Evolutionary conservation across 2,797 vertebrate species (phyloP), one percentile per base, ranked within the genome.

Genomic region (Oreochromis mossambicus): DNA sequence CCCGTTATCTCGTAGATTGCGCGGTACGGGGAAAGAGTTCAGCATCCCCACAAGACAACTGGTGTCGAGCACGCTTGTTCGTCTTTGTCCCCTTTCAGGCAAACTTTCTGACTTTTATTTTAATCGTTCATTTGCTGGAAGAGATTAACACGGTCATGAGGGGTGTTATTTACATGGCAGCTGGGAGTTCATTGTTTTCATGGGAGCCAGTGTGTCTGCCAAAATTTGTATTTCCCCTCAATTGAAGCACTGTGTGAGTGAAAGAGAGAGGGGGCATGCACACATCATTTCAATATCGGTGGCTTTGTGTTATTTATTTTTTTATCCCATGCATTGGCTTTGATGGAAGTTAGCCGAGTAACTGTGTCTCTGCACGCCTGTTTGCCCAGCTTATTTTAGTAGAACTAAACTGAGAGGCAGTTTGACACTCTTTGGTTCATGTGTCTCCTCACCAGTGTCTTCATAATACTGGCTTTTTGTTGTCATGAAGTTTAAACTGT

Each of bases 111-210:
- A 83, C 85, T 86, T 90, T 92, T 61, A 78, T 85, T 83, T 81
- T 66, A 78, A 46, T 85, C 36, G 29, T 89, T 91, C 78, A 88
- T 91, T 91, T 84, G 84, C 86, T 89, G 82, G 68, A 83, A 88
- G 55, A 88, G 90, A 91, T 92, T 82, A 91, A 80, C 78, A 78
- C 80, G 68, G 91, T 91, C 91, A 88, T 81, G 81, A 92, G 78
- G 85, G 87, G 63, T 87, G 83, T 91, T 93, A 90, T 93, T 95
- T 93, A 92, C 92, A 88, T 79, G 91, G 91, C 93, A 90, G 85
- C 85, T 89, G 91, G 90, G 91, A 88, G 82, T 89, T 92, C 89
- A 93, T 94, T 94, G 92, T 94, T 88, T 92, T 93, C 83, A 73
- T 91, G 78, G 87, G 90, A 92, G 93, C 92, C 87, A 36, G 87